Percentiles rank a stretch among this genome's conserved stretches.
phyloP scores from a whole-genome alignment of 1,140 invertebrate species.

The Drosophila lacteicornis region DNA sequence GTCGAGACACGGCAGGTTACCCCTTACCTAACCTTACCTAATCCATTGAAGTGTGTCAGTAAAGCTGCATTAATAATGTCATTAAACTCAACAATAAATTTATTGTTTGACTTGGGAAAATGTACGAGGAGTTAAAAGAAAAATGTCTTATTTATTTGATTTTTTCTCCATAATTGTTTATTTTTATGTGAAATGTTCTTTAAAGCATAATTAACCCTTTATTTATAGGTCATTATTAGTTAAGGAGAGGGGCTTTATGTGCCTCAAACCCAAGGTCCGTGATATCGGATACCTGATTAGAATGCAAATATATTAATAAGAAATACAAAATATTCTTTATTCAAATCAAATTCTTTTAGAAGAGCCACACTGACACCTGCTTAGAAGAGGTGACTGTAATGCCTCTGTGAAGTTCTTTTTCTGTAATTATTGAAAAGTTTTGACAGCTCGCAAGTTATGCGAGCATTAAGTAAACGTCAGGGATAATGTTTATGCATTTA shows the following conservation, averaged over 20 bases:
- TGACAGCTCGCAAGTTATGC: slow-evolving; percentile 54
- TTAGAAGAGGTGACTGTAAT: not conserved
- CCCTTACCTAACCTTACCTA: not conserved
- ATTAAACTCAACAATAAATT: slow-evolving; percentile 1
- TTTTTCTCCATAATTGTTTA: too few species aligned
- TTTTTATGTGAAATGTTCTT: too few species aligned
- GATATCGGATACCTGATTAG: too few species aligned
- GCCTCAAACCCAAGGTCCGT: too few species aligned
- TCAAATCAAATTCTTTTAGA: not conserved
- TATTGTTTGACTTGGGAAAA: not conserved
- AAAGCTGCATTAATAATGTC: slow-evolving; percentile 11
- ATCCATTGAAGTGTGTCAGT: slow-evolving; percentile 2
- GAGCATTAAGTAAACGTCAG: slow-evolving; percentile 77
- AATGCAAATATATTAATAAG: not conserved
- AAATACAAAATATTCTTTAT: not conserved
- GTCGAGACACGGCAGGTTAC: not conserved
- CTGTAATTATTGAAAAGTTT: slow-evolving; percentile 67
- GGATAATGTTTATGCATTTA: slow-evolving; percentile 78
- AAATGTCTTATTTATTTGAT: too few species aligned
- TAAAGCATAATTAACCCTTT: too few species aligned
- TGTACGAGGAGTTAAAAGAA: too few species aligned
- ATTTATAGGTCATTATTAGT: too few species aligned
- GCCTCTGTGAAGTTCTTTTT: slow-evolving; percentile 29
- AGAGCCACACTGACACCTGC: slow-evolving; percentile 3
- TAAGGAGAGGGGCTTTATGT: too few species aligned